Evolutionary conservation across 2,888 invertebrate species (phyloP).

Genomic region (Dynastes grantii): DNA sequence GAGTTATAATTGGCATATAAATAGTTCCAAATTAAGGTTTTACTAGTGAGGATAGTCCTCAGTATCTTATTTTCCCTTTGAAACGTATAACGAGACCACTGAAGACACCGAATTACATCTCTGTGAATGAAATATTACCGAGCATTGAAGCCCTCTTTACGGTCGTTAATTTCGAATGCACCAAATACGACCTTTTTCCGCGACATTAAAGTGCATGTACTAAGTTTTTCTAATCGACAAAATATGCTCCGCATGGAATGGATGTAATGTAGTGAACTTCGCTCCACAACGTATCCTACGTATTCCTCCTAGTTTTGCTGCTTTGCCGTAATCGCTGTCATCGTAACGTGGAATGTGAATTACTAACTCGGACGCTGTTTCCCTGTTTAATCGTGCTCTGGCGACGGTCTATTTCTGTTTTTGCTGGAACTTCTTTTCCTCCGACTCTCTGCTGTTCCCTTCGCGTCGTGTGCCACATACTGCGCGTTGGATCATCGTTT

Average conservation of each 20-base stretch:
- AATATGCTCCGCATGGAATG: conserved; percentile 1
- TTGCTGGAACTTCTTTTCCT: conserved; percentile 43
- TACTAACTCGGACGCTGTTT: background rate
- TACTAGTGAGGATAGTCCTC: no score
- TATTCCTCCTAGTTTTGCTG: background rate
- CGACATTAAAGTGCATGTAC: conserved; percentile 22
- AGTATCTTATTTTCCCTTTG: no score
- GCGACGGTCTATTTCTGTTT: conserved; percentile 39
- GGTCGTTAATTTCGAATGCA: conserved; percentile 17
- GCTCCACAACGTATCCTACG: conserved; percentile 2
- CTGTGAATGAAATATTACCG: background rate
- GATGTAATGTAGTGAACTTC: background rate
- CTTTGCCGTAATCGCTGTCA: conserved; percentile 21
- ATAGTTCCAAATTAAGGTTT: no score
- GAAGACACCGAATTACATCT: background rate
- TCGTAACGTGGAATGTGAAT: conserved; percentile 37
- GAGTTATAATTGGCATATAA: no score
- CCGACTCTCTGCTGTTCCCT: conserved; percentile 1
- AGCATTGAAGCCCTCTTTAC: background rate
- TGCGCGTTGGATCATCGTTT: conserved; percentile 35
- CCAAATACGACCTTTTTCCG: conserved; percentile 12
- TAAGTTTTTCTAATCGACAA: conserved; percentile 16
- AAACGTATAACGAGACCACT: background rate
- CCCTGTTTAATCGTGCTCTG: conserved; percentile 17
- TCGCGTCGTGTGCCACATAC: conserved; percentile 22